Percentiles rank a stretch among this genome's conserved stretches.
Conservation (phyloP, 2,113 vertebrate genomes). For the Malurus melanocephalus region DNA sequence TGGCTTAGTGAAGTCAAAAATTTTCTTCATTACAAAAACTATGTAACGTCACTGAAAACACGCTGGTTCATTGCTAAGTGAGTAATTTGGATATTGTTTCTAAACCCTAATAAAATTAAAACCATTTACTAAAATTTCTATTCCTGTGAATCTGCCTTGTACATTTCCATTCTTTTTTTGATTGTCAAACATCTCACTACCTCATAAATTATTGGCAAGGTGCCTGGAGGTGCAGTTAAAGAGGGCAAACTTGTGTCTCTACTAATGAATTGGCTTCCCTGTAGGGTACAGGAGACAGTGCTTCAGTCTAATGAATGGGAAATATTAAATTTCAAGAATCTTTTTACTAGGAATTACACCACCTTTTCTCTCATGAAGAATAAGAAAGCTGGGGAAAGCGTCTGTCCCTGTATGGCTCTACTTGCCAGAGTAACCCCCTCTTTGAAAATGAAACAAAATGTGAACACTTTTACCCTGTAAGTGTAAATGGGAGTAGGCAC, state of each 20-base stretch:
- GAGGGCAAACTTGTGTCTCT: constrained; percentile 42
- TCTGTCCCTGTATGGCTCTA: neutral
- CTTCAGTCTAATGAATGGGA: constrained; percentile 22
- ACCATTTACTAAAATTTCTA: neutral
- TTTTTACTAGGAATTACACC: constrained; percentile 8
- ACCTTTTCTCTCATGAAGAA: neutral
- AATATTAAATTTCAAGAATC: neutral
- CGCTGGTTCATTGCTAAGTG: neutral
- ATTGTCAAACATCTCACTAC: neutral
- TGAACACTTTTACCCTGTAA: neutral
- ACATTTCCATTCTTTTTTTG: constrained; percentile 41
- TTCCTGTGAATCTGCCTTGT: neutral
- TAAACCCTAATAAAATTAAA: constrained; percentile 6
- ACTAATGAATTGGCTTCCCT: constrained; percentile 62
- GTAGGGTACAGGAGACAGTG: constrained; percentile 8
- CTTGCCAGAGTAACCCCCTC: neutral
- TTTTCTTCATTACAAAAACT: neutral
- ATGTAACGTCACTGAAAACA: neutral
- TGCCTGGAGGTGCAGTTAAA: constrained; percentile 54
- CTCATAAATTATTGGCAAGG: constrained; percentile 59
- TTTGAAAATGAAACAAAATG: neutral
- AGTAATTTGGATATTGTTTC: neutral
- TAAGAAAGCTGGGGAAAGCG: neutral
- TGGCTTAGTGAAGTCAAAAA: neutral
- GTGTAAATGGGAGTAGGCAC: neutral